Base-by-base conservation (phyloP, 2,113 vertebrate genomes). In the Centropus bengalensis region DNA sequence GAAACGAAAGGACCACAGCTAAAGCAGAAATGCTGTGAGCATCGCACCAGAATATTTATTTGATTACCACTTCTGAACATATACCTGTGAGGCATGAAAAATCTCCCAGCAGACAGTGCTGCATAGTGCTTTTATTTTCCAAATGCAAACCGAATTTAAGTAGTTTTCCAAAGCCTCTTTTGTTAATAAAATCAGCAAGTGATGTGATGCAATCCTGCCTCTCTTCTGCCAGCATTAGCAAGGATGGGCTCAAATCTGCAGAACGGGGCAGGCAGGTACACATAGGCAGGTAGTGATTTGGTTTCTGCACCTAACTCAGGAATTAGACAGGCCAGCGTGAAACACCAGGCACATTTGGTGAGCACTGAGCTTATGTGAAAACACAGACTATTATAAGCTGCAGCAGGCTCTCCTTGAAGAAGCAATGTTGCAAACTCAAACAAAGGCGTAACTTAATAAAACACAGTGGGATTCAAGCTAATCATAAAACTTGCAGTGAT, bases 111-210 rank as follows among this genome's bases (percentile, higher is more conserved):
- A 4, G 88, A 81, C 56, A 9, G 32, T 2, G 3, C 26, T 82
- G 64, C 1, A 11, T 82, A 15, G 11, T 30, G 62, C 36, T 96
- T 88, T 91, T 80, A 45, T 95, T 95, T 96, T 81, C 91, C 82
- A 91, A 74, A 94, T 89, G 18, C 85, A 97, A 96, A 92, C 93
- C 78, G 81, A 95, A 94, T 82, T 71, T 85, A 91, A 94, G 87
- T 2, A 5, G 84, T 66, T 95, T 91, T 93, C 28, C 80, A 94
- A 93, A 93, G 40, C 80, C 66, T 33, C 54, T 84, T 98, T 95
- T 92, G 78, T 89, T 97, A 86, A 71, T 86, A 88, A 94, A 94
- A 96, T 90, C 70, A 67, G 33, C 9, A 2, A 87, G 70, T 10
- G 2, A 47, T 54, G 38, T 24, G 45, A 76, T 33, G 63, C 8